A percentile compares a stretch with the other conserved stretches of the same genome.
Conservation (phyloP, 2,113 vertebrate genomes). For the Oreocharis arfaki region DNA sequence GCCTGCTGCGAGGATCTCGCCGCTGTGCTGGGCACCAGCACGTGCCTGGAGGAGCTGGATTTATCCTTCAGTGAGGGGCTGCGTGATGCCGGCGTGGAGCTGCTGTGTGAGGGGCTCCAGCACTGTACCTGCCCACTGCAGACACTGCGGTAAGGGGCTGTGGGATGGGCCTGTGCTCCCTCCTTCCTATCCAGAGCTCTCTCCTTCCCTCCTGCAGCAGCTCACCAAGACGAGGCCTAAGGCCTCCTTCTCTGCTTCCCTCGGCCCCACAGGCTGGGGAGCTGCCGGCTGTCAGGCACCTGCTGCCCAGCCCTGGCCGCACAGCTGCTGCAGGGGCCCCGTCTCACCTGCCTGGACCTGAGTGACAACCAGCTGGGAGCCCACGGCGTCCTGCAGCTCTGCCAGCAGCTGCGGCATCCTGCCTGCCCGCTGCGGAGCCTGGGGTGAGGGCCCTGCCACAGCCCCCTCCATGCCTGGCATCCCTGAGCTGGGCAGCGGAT, state of each 20-base stretch:
- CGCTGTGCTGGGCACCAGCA: neutral
- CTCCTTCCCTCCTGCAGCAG: neutral
- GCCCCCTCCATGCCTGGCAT: accelerated
- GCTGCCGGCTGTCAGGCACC: neutral
- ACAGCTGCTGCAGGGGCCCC: neutral
- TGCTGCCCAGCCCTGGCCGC: neutral
- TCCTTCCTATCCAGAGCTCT: neutral
- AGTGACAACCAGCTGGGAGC: neutral
- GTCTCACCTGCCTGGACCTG: neutral
- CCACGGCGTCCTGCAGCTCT: neutral
- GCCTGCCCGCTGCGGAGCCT: neutral
- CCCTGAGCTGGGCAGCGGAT: accelerated
- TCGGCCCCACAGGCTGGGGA: neutral
- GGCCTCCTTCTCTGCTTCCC: accelerated
- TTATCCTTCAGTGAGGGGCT: conserved; percentile 10
- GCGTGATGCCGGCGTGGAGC: accelerated
- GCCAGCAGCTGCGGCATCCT: neutral
- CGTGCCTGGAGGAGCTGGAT: neutral
- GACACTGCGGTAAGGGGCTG: neutral
- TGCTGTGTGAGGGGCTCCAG: neutral
- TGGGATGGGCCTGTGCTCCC: accelerated
- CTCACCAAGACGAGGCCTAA: accelerated
- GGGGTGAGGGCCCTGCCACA: neutral
- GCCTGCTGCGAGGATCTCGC: neutral
- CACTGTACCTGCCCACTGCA: neutral